phyloP scores from a whole-genome alignment of 2,113 vertebrate genomes.

The Petroica traversi region DNA sequence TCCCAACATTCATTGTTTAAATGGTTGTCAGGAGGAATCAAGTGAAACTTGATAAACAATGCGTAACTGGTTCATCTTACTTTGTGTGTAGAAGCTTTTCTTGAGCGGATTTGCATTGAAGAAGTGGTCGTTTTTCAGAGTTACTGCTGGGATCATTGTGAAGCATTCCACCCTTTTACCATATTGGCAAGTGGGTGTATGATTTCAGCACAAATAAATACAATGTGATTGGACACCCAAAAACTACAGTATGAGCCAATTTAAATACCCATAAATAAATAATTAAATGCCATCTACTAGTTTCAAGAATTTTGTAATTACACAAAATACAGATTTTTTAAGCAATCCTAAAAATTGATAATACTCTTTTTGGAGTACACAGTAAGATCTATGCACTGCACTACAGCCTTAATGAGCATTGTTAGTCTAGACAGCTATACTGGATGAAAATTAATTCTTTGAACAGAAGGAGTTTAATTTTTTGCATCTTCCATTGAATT shows the following conservation, averaged over 20 bases:
- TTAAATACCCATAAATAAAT: not conserved
- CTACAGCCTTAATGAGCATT: conserved; percentile 48
- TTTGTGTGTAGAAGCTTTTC: conserved; percentile 78
- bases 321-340: not conserved
- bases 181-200: conserved; percentile 39
- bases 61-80: conserved; percentile 87
- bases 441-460: conserved; percentile 69
- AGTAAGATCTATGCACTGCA: conserved; percentile 60
- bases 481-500: conserved; percentile 41
- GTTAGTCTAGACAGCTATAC: conserved; percentile 56
- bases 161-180: conserved; percentile 58
- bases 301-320: not conserved
- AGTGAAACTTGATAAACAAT: conserved; percentile 92
- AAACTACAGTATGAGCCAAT: not conserved
- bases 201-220: conserved; percentile 56
- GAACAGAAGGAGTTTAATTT: conserved; percentile 51
- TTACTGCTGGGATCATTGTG: conserved; percentile 66
- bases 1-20: conserved; percentile 96
- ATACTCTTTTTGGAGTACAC: conserved; percentile 32
- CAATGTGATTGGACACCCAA: not conserved
- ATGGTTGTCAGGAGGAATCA: conserved; percentile 97
- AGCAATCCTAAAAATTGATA: not conserved
- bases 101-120: conserved; percentile 83
- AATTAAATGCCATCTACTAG: not conserved
- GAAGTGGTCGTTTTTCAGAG: conserved; percentile 74